Percentiles rank a stretch among this genome's conserved stretches.
Conservation (phyloP, 92 coral and sea anemone genomes). For the Porites evermanni region DNA sequence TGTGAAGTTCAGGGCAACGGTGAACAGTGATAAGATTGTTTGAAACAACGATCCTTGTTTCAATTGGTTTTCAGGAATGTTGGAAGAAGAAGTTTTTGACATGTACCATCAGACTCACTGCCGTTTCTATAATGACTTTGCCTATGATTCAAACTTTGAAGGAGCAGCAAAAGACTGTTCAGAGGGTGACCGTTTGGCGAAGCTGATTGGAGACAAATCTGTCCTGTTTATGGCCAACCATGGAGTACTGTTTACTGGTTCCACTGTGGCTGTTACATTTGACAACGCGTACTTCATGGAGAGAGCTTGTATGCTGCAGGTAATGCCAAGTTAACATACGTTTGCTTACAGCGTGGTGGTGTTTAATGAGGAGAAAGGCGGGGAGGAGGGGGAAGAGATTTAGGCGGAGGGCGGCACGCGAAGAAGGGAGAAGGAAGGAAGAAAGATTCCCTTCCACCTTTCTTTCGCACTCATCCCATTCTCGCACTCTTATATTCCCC, state of each 20-base stretch:
- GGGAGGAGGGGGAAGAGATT: too few species aligned
- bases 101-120: conserved; percentile 78
- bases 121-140: conserved; percentile 68
- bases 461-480: too few species aligned
- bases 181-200: conserved; percentile 77
- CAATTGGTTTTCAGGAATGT: conserved; percentile 52
- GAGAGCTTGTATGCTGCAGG: conserved; percentile 84
- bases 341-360: neutral
- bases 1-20: neutral
- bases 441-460: too few species aligned
- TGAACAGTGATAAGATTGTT: neutral
- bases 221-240: conserved; percentile 83
- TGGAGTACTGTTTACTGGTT: conserved; percentile 73
- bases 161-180: conserved; percentile 50
- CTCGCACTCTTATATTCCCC: too few species aligned
- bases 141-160: conserved; percentile 66
- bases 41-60: too few species aligned
- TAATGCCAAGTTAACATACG: neutral
- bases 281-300: conserved; percentile 71
- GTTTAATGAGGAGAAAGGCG: too few species aligned
- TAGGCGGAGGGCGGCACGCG: too few species aligned
- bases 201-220: conserved; percentile 50
- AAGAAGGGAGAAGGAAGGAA: too few species aligned
- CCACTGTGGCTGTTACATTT: conserved; percentile 71
- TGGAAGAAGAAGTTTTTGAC: conserved; percentile 66